Evolutionary conservation across 2,113 vertebrate genomes (phyloP).

Genomic region (Melanostigma gelatinosum): DNA sequence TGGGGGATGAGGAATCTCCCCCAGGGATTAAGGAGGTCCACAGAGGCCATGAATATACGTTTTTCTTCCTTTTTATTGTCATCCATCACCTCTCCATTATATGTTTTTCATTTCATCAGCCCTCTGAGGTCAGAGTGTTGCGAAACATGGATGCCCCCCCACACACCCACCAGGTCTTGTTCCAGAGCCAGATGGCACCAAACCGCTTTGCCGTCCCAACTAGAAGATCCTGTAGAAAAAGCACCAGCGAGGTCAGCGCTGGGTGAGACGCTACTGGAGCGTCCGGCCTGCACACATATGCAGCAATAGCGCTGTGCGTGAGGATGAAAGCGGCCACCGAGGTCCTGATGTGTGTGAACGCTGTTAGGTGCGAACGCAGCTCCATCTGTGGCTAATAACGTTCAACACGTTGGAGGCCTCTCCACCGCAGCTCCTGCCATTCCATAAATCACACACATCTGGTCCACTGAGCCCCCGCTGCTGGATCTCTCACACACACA

Average conservation of each 20-base stretch:
- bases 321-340: constrained; percentile 52
- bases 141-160: constrained; percentile 14
- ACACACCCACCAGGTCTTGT: background rate
- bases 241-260: constrained; percentile 39
- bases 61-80: constrained; percentile 4
- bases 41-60: constrained; percentile 23
- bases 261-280: constrained; percentile 30
- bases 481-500: constrained; percentile 51
- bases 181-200: constrained; percentile 43
- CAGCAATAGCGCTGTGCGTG: background rate
- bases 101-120: constrained; percentile 20
- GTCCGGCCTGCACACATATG: constrained; percentile 3
- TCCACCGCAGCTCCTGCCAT: constrained; percentile 60
- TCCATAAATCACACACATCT: constrained; percentile 77
- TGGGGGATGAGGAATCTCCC: background rate
- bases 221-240: constrained; percentile 22
- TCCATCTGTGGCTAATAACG: constrained; percentile 73
- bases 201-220: background rate
- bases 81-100: constrained; percentile 27
- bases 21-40: constrained; percentile 8
- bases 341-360: constrained; percentile 37
- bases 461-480: constrained; percentile 52
- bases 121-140: constrained; percentile 17
- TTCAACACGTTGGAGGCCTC: constrained; percentile 66
- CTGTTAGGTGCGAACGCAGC: constrained; percentile 32